phyloP scores from a whole-genome alignment of 1,140 invertebrate species.

The Meloidogyne exigua region DNA sequence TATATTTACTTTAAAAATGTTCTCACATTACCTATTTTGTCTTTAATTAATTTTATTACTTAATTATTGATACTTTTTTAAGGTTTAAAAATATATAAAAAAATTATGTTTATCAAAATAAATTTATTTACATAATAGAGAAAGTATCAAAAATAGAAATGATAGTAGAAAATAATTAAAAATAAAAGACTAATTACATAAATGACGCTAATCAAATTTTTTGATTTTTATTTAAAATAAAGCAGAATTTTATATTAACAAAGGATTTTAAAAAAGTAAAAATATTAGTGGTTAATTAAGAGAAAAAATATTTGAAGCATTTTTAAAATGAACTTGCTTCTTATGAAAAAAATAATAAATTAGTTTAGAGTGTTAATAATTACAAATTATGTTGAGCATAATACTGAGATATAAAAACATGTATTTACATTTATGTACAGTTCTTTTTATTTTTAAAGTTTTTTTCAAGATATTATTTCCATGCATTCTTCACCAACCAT shows the following conservation, averaged over 20 bases:
- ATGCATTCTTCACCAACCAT: background rate
- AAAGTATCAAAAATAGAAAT: background rate
- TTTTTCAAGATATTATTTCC: background rate
- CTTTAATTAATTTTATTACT: background rate
- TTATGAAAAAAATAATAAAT: too few relatives aligned
- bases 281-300: too few relatives aligned
- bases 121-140: background rate
- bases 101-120: background rate
- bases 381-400: background rate
- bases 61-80: conserved; percentile 3
- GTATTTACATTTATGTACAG: background rate
- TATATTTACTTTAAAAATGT: background rate
- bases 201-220: too few relatives aligned
- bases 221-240: too few relatives aligned
- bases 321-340: too few relatives aligned
- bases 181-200: background rate
- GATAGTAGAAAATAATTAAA: background rate
- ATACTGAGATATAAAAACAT: background rate
- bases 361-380: too few relatives aligned
- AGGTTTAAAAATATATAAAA: background rate
- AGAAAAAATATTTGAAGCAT: too few relatives aligned
- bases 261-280: background rate
- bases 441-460: background rate
- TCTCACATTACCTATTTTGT: background rate
- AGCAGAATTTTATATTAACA: too few relatives aligned